phyloP scores from a whole-genome alignment of 2,888 invertebrate genomes.

The Hyppa rectilinea region DNA sequence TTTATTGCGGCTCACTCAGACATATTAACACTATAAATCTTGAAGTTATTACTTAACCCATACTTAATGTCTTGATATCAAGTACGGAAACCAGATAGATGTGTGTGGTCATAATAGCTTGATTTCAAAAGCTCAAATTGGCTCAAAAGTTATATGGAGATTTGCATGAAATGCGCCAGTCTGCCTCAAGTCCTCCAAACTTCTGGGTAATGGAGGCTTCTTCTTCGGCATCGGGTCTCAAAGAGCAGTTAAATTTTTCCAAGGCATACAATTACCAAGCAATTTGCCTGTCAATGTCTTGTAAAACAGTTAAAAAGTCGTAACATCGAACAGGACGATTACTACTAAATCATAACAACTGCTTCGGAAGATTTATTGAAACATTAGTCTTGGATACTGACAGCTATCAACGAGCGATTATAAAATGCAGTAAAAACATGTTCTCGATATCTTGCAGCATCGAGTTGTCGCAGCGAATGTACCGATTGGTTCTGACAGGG shows the following conservation, averaged over 20 bases:
- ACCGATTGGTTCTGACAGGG: constrained; percentile 50
- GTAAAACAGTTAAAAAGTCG: constrained; percentile 47
- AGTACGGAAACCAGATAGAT: constrained; percentile 26
- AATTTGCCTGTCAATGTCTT: constrained; percentile 53
- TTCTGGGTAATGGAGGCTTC: constrained; percentile 11
- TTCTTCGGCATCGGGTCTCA: not conserved
- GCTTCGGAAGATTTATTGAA: constrained; percentile 60
- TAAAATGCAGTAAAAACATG: constrained; percentile 56
- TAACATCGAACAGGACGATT: constrained; percentile 37
- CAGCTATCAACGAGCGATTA: constrained; percentile 53
- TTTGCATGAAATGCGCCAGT: not conserved
- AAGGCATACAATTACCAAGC: constrained; percentile 46
- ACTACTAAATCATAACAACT: constrained; percentile 58
- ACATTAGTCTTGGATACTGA: constrained; percentile 55
- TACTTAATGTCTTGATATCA: constrained; percentile 30
- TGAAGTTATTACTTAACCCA: constrained; percentile 27
- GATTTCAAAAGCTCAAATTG: not conserved
- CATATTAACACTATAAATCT: constrained; percentile 44
- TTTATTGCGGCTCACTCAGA: constrained; percentile 27
- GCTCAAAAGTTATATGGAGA: not conserved
- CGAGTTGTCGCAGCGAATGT: constrained; percentile 50
- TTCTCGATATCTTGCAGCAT: constrained; percentile 41
- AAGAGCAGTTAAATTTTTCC: constrained; percentile 30
- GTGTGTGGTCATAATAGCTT: constrained; percentile 1
- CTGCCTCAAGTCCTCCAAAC: constrained; percentile 22